Base-by-base conservation (phyloP, 2,888 invertebrate species). In the Laothoe populi region DNA sequence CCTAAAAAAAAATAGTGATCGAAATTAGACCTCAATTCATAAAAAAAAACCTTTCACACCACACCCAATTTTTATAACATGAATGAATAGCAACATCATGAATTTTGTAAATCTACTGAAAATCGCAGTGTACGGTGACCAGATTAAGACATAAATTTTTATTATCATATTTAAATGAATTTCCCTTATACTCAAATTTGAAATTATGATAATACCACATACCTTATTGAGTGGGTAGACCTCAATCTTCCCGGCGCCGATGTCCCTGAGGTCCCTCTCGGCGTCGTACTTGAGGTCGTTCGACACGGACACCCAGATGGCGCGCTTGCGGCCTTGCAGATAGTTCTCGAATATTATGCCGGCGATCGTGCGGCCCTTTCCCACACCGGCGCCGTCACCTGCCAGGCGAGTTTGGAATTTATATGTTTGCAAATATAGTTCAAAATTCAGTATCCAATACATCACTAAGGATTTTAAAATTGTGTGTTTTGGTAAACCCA, bases 291-390 rank as follows among this genome's bases (percentile, higher is more conserved):
- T 98, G 71, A 99, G 94, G 92, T 99, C 99, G 89, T 99, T 99
- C 42, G 99, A 99, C 0, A 99, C 99, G 31, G 99, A 99, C 68
- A 99, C 96, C 99, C 99, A 99, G 68, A 99, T 94, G n/a, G 99
- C 97, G 70, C 98, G 96, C 88, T 99, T 99, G 59, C 99, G 94
- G 0, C 99, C 98, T 81, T 96, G 96, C 70, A 98, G 84, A 84
- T 98, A 99, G 89, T 99, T 99, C 93, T 99, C 99, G 90, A 95
- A 98, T 77, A 99, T 99, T 60, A 99, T 96, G 59, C 99, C 99
- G 5, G 98, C 99, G 67, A 99, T 98, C 0, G 99, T 99, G 63
- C 99, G 95, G 23, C 99, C 99, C 85, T 99, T 99, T 65, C 99
- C 99, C 59, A 99, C 99, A 70, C 99, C 99, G 65, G 99, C 99